Base-by-base conservation (phyloP, 64 coral and sea anemone species). In the Catalaphyllia jardinei region DNA sequence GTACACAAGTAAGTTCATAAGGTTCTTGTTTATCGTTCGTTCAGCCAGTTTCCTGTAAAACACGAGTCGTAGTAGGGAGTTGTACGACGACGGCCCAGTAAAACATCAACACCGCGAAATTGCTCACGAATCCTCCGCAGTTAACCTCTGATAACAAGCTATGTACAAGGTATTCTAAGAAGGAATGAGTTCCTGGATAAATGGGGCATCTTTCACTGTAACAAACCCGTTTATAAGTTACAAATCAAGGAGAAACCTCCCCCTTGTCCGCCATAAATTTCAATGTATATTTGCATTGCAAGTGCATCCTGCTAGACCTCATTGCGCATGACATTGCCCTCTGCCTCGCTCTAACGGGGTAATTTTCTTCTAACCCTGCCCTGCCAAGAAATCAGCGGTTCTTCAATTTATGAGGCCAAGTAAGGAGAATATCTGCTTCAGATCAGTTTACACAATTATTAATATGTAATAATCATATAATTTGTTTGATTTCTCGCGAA, bases 271-370 rank as follows among this genome's bases (percentile, higher is more conserved):
- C 62, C 81, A 85, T 71, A 71, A 52, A 85, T 69, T 51, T 85
- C 60, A 85, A 67, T 83, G 76, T 85, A 85, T 85, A 85, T 85
- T 85, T n/a, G 62, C 62, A 80, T 62, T 80, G 78, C 52, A 80
- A 80, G 78, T 61, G 63, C 11, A 71, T 85, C 60, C 19, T n/a
- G 38, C 35, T 24, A 19, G 31, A 71, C 17, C 12, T 3, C 3
- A 71, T 10, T 85, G 63, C 81, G 81, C 81, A 85, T 71, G 81
- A 71, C 81, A 18, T 0, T 71, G 3, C 13, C 8, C 38, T 29
- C 10, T 0, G 81, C 81, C 81, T 50, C 80, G 60, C 24, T 85
- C 62, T 65, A 22, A 71, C 29, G 39, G 18, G 35, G 22, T 12
- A 27, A 50, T 18, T 20, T 46, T 10, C 17, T 4, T 0, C 62